Conservation (phyloP, 2,888 invertebrate genomes). For the Lasioglossum villosulum region DNA sequence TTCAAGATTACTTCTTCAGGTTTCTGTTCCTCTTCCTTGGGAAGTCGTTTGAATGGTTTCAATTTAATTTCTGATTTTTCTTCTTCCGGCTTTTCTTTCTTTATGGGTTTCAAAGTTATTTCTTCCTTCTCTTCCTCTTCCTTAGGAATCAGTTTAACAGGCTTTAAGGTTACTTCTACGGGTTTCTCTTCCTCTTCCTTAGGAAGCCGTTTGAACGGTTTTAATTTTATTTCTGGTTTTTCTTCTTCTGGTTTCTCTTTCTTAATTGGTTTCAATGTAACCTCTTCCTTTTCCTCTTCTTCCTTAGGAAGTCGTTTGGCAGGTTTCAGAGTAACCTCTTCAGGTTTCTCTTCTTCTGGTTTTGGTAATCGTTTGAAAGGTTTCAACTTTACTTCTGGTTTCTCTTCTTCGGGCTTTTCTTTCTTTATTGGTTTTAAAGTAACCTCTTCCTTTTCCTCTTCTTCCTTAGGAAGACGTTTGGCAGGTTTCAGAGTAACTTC, state of each 20-base stretch:
- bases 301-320: slow-evolving; percentile 70
- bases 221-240: slow-evolving; percentile 63
- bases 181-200: slow-evolving; percentile 68
- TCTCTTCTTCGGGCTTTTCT: slow-evolving; percentile 70
- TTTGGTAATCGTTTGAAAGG: slow-evolving; percentile 39
- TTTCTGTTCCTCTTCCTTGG: slow-evolving; percentile 68
- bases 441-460: too few relatives aligned
- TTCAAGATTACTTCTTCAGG: slow-evolving; percentile 64
- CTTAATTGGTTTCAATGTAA: slow-evolving; percentile 66
- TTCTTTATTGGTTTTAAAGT: too few relatives aligned
- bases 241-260: slow-evolving; percentile 64
- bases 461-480: too few relatives aligned
- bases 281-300: slow-evolving; percentile 77
- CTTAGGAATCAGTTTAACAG: slow-evolving; percentile 54
- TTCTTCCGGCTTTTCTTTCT: slow-evolving; percentile 70
- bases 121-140: slow-evolving; percentile 59
- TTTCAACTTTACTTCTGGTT: slow-evolving; percentile 72
- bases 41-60: slow-evolving; percentile 71
- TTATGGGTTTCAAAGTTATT: slow-evolving; percentile 72
- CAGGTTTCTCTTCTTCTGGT: slow-evolving; percentile 53
- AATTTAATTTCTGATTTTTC: slow-evolving; percentile 79
- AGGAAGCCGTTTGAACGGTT: slow-evolving; percentile 66
- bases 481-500: slow-evolving; percentile 70
- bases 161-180: slow-evolving; percentile 66
- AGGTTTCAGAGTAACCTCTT: slow-evolving; percentile 56